Evolutionary conservation across 2,113 vertebrate genomes (phyloP), one percentile per base, ranked within the genome.

Genomic region (Nycticryphes semicollaris): DNA sequence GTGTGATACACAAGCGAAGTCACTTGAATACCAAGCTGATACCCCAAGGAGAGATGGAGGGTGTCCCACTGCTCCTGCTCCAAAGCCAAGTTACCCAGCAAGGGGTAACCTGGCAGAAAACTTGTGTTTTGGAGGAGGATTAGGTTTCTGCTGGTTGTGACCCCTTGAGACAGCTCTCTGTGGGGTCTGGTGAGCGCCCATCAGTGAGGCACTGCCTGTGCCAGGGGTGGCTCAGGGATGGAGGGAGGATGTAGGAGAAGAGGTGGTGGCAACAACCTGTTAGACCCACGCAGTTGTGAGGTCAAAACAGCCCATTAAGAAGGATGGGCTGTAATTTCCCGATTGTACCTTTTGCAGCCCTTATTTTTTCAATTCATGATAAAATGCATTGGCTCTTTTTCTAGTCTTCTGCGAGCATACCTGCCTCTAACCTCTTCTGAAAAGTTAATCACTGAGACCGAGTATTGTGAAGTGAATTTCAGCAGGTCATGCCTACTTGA

Each of bases 141-240:
- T 62, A 7, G 24, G 28, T 74, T 57, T 35, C 37, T 82, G 27
- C 45, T 74, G 39, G 25, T 67, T 27, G 37, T n/a, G 37, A 67
- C 37, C 14, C n/a, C 41, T 35, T 57, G 54, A 57, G 24, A 30
- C 35, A 30, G 15, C 24, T 87, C 54, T 68, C 31, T 22, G 15
- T 1, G 2, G 7, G 8, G 8, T 21, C 37, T 31, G n/a, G 10
- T 43, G 60, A 54, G 28, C 53, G 59, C 47, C 2, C 6, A 5
- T 23, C 0, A 2, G 2, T 74, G 25, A 20, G 25, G 25, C 8
- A 6, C 48, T 90, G 37, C 57, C 43, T 2, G 3, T 15, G 15
- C 1, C 23, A 23, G 30, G 57, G 27, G 25, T 64, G 39, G 27
- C 10, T 3, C 19, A 39, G 53, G 50, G 10, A 4, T 45, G 28